Base-by-base conservation (phyloP, 2,113 vertebrate genomes). In the Dipodomys stephensi region DNA sequence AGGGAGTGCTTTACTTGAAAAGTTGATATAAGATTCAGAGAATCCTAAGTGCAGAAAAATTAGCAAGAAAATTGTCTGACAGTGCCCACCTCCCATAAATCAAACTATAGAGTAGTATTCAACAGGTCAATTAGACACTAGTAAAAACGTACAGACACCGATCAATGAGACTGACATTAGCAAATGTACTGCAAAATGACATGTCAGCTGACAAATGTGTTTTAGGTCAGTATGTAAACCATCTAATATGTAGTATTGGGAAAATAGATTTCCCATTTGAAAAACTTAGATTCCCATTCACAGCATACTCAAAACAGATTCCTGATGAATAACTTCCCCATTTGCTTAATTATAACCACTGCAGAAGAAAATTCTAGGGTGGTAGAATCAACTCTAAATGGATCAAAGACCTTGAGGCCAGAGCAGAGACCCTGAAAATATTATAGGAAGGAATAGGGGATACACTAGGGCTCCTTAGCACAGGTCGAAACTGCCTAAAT, bases 131-230 rank as follows among this genome's bases (percentile, higher is more conserved):
- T 73, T 13, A 78, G 85, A 86, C 12, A 19, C n/a, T 74, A 64
- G 57, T 27, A 6, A 13, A 73, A 89, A 72, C 35, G 73, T 16
- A 2, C 30, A 11, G 74, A 62, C 12, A 20, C 0, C 5, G 69
- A 16, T 2, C 1, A 1, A 23, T 8, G 32, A 30, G 44, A 13
- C 0, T 19, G 60, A 18, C 2, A 22, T 28, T 20, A n/a, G 28
- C 15, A 62, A 12, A 2, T 7, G 18, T 0, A 2, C 30, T 23
- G 11, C 74, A 23, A 2, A 25, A 8, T 57, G 35, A 19, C 65
- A 7, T 12, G 11, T 2, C 20, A 8, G 8, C 3, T 15, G 16
- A 22, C 19, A 12, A 64, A 46, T 9, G 13, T 22, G 32, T 19
- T 68, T 82, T 65, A 65, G 9, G 27, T 53, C 23, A 5, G n/a